Evolutionary conservation across 2,113 vertebrate genomes (phyloP).

Genomic region (Antechinus flavipes): DNA sequence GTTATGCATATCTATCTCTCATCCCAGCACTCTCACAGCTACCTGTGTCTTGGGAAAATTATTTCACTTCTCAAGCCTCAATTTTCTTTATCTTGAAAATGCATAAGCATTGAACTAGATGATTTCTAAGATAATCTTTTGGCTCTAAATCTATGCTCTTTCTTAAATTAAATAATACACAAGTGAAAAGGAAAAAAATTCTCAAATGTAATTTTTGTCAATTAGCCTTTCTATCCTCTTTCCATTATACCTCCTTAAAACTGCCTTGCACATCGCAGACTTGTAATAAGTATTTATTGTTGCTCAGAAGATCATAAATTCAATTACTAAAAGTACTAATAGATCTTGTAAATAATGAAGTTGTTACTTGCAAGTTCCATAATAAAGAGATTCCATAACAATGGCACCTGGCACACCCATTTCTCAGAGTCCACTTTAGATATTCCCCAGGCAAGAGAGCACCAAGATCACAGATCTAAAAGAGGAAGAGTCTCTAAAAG

Average conservation of each 20-base stretch:
- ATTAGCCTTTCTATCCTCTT: conserved; percentile 21
- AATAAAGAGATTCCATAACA: conserved; percentile 12
- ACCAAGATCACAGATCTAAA: background rate
- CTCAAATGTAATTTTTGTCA: background rate
- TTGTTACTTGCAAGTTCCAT: background rate
- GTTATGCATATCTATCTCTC: background rate
- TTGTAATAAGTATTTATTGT: background rate
- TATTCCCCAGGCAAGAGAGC: conserved; percentile 4
- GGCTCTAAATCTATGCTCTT: background rate
- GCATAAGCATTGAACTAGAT: background rate
- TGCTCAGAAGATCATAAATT: background rate
- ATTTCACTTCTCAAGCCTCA: background rate
- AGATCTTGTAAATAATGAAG: background rate
- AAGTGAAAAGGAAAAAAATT: background rate
- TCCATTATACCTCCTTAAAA: background rate
- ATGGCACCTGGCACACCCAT: background rate
- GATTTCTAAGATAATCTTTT: background rate
- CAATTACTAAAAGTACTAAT: background rate
- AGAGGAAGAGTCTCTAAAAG: no score
- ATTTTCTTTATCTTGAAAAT: background rate
- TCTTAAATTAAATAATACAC: background rate
- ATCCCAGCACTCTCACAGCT: background rate
- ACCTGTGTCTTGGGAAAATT: background rate
- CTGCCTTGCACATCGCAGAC: background rate
- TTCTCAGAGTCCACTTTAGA: conserved; percentile 4